phyloP scores from a whole-genome alignment of 2,113 vertebrate species.

The Aegotheles bennettii region DNA sequence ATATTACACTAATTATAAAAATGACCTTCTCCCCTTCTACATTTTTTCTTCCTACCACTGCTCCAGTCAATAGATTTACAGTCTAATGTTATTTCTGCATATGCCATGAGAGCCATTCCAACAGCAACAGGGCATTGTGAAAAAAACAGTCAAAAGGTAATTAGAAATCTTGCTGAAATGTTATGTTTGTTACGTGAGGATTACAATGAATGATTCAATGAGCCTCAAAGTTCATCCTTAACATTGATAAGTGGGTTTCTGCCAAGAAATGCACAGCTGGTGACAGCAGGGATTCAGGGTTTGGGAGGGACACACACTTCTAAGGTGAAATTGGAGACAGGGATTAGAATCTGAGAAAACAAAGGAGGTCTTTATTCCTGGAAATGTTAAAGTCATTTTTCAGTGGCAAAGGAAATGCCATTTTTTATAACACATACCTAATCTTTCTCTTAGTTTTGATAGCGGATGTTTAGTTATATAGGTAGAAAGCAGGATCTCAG shows the following conservation, averaged over 20 bases:
- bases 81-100: slow-evolving; percentile 12
- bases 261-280: slow-evolving; percentile 29
- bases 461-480: slow-evolving; percentile 19
- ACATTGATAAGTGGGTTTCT: slow-evolving; percentile 46
- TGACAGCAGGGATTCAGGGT: slow-evolving; percentile 40
- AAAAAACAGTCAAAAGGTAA: slow-evolving; percentile 37
- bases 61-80: slow-evolving; percentile 8
- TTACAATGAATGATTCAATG: slow-evolving; percentile 45
- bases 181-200: slow-evolving; percentile 43
- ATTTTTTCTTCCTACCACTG: not conserved
- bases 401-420: slow-evolving; percentile 65
- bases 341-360: slow-evolving; percentile 16
- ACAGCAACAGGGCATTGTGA: slow-evolving; percentile 16
- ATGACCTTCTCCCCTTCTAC: not conserved
- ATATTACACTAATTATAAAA: slow-evolving; percentile 44
- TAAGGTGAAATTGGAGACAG: slow-evolving; percentile 47
- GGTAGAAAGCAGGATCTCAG: not conserved
- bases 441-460: slow-evolving; percentile 29
- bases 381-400: slow-evolving; percentile 63
- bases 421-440: slow-evolving; percentile 51
- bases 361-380: slow-evolving; percentile 57
- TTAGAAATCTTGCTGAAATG: slow-evolving; percentile 61
- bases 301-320: slow-evolving; percentile 28
- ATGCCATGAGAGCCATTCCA: slow-evolving; percentile 21
- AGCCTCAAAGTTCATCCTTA: slow-evolving; percentile 41